phyloP scores from a whole-genome alignment of 2,888 invertebrate genomes.

The Drosophila subquinaria region DNA sequence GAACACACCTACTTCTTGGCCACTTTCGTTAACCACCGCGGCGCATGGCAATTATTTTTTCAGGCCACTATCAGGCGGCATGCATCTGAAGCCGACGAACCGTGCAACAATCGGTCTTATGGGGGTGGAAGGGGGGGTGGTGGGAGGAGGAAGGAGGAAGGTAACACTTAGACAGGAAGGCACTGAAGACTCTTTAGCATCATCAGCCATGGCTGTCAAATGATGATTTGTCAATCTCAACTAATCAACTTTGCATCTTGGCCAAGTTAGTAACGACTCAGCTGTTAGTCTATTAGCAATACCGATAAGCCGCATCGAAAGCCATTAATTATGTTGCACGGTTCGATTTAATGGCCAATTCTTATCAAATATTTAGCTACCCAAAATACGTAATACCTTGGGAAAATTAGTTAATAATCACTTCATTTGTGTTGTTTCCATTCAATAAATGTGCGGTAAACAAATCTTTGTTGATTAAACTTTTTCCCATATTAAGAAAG shows the following conservation, averaged over 20 bases:
- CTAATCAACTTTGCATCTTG: slow-evolving; percentile 17
- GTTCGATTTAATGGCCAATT: slow-evolving; percentile 19
- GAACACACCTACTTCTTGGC: slow-evolving; percentile 66
- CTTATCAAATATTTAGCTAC: slow-evolving; percentile 12
- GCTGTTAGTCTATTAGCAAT: slow-evolving; percentile 3
- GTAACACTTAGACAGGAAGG: slow-evolving; percentile 5
- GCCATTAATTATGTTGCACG: slow-evolving; percentile 22
- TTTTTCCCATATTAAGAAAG: slow-evolving; percentile 13
- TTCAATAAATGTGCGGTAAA: too few species aligned
- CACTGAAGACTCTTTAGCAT: slow-evolving; percentile 15
- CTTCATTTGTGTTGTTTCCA: slow-evolving; percentile 1
- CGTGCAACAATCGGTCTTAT: slow-evolving; percentile 14
- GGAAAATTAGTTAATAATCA: neutral
- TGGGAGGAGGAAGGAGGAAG: neutral
- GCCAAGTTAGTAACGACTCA: slow-evolving; percentile 5
- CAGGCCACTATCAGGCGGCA: slow-evolving; percentile 50
- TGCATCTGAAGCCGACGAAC: slow-evolving; percentile 52
- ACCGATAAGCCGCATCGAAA: neutral
- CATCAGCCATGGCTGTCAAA: slow-evolving; percentile 25
- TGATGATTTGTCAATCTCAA: slow-evolving; percentile 36
- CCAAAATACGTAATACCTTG: slow-evolving; percentile 4
- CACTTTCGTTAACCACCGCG: slow-evolving; percentile 64
- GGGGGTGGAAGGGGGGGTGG: neutral
- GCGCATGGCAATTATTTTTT: slow-evolving; percentile 64
- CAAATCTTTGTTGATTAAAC: slow-evolving; percentile 3